Percentiles rank a stretch among this genome's conserved stretches.
Conservation (phyloP, 2,888 invertebrate species). For the Patella pellucida region DNA sequence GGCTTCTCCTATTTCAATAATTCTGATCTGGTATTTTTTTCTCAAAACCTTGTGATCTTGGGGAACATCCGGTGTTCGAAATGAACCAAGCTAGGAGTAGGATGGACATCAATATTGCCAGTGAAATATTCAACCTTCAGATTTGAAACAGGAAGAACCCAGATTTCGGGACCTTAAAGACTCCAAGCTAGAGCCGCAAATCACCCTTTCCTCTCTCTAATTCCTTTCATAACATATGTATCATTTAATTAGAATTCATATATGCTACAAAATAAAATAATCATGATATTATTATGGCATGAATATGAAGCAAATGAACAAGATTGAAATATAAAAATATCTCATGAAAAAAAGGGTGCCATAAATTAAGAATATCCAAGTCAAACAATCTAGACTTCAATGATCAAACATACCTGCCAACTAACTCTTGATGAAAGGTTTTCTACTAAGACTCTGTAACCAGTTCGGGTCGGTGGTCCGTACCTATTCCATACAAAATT, state of each 20-base stretch:
- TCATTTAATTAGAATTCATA: constrained; percentile 3
- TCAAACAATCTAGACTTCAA: not conserved
- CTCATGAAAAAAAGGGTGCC: not conserved
- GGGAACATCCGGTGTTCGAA: not conserved
- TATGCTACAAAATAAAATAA: constrained; percentile 10
- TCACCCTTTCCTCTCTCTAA: too few relatives aligned
- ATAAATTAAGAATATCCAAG: not conserved
- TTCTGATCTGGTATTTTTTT: too few relatives aligned
- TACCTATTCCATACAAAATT: constrained; percentile 77
- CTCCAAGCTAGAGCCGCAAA: too few relatives aligned
- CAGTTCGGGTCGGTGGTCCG: constrained; percentile 96
- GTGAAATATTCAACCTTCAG: too few relatives aligned
- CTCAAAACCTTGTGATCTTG: not conserved
- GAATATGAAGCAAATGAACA: not conserved
- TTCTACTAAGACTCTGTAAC: constrained; percentile 93
- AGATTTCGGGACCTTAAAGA: too few relatives aligned
- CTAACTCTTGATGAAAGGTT: constrained; percentile 97
- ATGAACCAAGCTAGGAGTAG: constrained; percentile 1
- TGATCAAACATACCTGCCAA: constrained; percentile 91
- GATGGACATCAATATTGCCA: too few relatives aligned
- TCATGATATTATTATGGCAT: constrained; percentile 9
- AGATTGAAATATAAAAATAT: too few relatives aligned
- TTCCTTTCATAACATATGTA: too few relatives aligned
- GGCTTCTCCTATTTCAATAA: too few relatives aligned
- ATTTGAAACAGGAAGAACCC: too few relatives aligned